phyloP scores from a whole-genome alignment of 2,113 vertebrate species.

The Callorhinus ursinus region DNA sequence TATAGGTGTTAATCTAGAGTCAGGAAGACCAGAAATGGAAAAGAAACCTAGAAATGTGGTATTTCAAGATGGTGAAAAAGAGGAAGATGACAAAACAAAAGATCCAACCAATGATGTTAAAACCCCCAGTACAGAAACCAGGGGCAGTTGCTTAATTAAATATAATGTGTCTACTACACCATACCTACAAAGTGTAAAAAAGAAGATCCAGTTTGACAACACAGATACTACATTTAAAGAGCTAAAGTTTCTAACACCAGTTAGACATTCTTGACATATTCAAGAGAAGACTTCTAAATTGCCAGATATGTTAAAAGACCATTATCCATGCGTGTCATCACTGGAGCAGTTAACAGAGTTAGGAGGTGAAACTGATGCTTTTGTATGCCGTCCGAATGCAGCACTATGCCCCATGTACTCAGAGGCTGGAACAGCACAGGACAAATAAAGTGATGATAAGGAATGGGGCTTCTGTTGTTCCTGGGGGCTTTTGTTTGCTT shows the following conservation, averaged over 20 bases:
- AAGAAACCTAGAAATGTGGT: conserved; percentile 64
- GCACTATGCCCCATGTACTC: conserved; percentile 71
- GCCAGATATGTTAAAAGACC: conserved; percentile 88
- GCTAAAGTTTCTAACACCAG: conserved; percentile 94
- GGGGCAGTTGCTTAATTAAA: conserved; percentile 85
- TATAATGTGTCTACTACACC: conserved; percentile 90
- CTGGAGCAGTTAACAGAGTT: conserved; percentile 89
- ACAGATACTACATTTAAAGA: conserved; percentile 87
- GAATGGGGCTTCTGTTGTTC: neutral
- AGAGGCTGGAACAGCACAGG: conserved; percentile 43
- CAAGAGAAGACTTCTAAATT: conserved; percentile 87
- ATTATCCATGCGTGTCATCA: conserved; percentile 90
- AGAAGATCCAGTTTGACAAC: conserved; percentile 84
- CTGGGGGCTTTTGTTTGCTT: neutral
- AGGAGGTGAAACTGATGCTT: conserved; percentile 85
- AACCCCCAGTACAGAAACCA: conserved; percentile 77
- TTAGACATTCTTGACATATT: conserved; percentile 94
- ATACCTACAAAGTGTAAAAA: conserved; percentile 89
- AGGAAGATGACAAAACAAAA: conserved; percentile 63
- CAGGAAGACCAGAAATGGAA: conserved; percentile 57
- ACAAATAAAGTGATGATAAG: neutral
- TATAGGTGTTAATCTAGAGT: neutral
- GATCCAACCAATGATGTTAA: conserved; percentile 34
- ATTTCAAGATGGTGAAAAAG: conserved; percentile 60
- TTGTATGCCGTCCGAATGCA: conserved; percentile 88